Evolutionary conservation across 2,797 vertebrate species (phyloP).

Genomic region (Arctocebus calabarensis): DNA sequence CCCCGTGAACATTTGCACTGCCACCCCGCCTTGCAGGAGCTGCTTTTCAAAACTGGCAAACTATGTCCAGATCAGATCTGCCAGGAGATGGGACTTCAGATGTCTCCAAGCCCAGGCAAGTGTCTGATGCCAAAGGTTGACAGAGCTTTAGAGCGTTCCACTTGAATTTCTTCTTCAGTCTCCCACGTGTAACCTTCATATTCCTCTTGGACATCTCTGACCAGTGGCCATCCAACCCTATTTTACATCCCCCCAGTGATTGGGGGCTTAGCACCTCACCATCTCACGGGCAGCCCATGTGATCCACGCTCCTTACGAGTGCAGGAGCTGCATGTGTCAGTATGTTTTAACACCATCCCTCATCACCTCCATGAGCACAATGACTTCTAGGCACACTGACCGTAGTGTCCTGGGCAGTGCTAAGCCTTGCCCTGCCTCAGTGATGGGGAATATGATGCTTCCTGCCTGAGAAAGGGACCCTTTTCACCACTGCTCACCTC

Average conservation of each 20-base stretch:
- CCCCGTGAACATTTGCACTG: accelerated
- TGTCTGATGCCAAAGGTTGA: not conserved
- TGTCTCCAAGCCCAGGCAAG: not conserved
- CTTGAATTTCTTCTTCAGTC: too few relatives aligned
- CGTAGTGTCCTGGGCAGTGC: accelerated
- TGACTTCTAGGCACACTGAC: accelerated
- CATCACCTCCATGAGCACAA: accelerated
- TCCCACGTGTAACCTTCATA: accelerated
- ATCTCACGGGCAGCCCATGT: accelerated
- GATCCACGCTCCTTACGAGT: not conserved
- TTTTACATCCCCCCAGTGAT: accelerated
- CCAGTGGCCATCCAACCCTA: accelerated
- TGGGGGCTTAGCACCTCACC: not conserved
- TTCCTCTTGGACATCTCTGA: not conserved
- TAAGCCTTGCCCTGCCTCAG: accelerated
- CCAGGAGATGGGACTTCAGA: not conserved
- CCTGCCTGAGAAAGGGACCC: not conserved
- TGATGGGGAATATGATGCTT: not conserved
- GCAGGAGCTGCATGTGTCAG: accelerated
- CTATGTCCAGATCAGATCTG: accelerated
- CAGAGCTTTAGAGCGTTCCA: not conserved
- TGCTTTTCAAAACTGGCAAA: accelerated
- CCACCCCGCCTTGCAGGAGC: accelerated
- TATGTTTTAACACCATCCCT: not conserved
- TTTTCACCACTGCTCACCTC: accelerated